Evolutionary conservation across 1,140 invertebrate genomes (phyloP).

Genomic region (Glomeris maerens): DNA sequence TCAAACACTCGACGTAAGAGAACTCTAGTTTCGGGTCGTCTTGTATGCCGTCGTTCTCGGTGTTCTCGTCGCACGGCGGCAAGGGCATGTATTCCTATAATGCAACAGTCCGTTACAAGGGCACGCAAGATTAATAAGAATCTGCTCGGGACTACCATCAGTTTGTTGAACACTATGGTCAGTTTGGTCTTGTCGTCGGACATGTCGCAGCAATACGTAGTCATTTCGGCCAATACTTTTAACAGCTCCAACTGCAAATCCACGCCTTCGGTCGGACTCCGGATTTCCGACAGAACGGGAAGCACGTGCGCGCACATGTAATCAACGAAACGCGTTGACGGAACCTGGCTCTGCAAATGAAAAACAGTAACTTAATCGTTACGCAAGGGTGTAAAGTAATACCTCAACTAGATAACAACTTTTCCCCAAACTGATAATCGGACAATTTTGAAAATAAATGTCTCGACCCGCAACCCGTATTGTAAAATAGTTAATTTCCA

Average conservation of each 20-base stretch:
- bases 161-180: conserved; percentile 51
- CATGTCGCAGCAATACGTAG: conserved; percentile 53
- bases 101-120: too few relatives aligned
- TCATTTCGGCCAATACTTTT: conserved; percentile 74
- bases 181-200: conserved; percentile 59
- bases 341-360: conserved; percentile 63
- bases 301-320: conserved; percentile 78
- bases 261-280: conserved; percentile 37
- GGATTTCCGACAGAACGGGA: conserved; percentile 38
- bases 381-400: conserved; percentile 1
- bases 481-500: too few relatives aligned
- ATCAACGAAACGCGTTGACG: conserved; percentile 68
- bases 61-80: conserved; percentile 50
- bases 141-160: conserved; percentile 73
- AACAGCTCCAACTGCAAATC: conserved; percentile 65
- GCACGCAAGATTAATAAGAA: too few relatives aligned
- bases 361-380: conserved; percentile 19
- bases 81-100: conserved; percentile 45
- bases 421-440: too few relatives aligned
- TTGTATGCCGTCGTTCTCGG: conserved; percentile 32
- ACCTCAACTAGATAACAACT: neutral
- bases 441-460: too few relatives aligned
- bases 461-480: too few relatives aligned
- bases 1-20: conserved; percentile 80
- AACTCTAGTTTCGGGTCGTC: conserved; percentile 66